These are phyloP conservation scores for Liasis olivaceus DNA, from an alignment of 2,797 vertebrate species.

Conservation along the genomic window DNA sequence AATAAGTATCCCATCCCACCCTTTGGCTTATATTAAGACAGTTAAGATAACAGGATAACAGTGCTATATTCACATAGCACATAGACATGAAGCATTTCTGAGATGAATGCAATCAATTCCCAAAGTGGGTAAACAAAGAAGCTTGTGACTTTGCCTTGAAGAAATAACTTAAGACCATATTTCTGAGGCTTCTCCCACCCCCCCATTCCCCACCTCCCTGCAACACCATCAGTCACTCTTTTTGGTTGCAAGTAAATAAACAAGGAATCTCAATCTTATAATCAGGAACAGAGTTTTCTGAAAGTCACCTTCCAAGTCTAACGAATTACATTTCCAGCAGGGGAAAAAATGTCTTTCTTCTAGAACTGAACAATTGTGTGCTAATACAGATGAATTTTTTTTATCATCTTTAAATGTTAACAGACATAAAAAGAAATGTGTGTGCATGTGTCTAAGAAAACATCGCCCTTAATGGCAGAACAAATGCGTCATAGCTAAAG, in stretches of 20 bases:
- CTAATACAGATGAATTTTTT: constrained; percentile 16
- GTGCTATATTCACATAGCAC: neutral
- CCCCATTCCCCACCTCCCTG: neutral
- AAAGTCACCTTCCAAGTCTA: constrained; percentile 22
- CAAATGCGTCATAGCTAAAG: neutral
- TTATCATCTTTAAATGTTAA: neutral
- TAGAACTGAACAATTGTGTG: constrained; percentile 31
- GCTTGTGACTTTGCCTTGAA: neutral
- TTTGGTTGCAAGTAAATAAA: neutral
- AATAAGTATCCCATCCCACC: neutral
- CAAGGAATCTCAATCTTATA: neutral
- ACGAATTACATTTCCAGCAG: neutral
- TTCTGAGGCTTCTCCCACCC: neutral
- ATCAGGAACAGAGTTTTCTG: constrained; percentile 4
- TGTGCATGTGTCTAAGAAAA: neutral
- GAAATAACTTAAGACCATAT: neutral
- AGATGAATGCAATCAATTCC: neutral
- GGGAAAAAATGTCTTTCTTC: neutral
- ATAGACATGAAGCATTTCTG: neutral
- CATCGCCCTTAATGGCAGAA: neutral
- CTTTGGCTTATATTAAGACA: neutral
- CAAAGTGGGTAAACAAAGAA: neutral
- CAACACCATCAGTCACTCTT: neutral
- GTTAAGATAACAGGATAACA: neutral
- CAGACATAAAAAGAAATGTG: neutral